These are phyloP conservation scores for Henricia sp. DNA, from an alignment of 53 echinoderm and acorn worm species.

Conservation along the genomic window DNA sequence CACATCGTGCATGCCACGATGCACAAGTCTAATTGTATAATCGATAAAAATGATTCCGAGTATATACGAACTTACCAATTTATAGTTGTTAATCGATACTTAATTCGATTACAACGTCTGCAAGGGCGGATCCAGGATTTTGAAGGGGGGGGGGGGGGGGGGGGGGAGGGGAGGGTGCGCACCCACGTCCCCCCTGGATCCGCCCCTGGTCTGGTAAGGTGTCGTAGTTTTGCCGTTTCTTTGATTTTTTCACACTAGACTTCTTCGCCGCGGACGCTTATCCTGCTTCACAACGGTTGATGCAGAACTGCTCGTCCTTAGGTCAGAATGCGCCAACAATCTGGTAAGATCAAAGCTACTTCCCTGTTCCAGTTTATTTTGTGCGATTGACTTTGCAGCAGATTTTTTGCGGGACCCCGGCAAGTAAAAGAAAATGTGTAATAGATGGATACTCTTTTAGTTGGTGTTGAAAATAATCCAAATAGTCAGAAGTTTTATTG, in stretches of 20 bases:
- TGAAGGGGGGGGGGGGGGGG: no score
- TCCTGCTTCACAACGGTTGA: not conserved
- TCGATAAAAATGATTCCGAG: not conserved
- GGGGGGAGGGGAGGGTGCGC: no score
- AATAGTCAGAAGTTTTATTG: no score
- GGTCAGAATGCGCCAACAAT: conserved; percentile 2
- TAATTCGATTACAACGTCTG: not conserved
- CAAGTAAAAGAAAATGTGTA: not conserved
- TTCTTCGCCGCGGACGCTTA: not conserved
- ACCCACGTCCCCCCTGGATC: no score
- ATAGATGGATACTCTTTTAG: no score
- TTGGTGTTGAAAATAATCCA: no score
- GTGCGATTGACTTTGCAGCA: not conserved
- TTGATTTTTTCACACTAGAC: not conserved
- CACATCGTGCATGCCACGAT: no score
- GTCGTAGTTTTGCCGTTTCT: not conserved
- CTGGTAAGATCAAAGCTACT: not conserved
- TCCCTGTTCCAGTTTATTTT: not conserved
- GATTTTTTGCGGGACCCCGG: not conserved
- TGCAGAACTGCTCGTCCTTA: conserved; percentile 6
- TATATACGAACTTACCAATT: not conserved
- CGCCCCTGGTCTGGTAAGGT: no score
- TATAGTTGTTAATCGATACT: not conserved
- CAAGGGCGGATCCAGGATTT: no score
- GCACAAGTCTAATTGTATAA: not conserved